Evolutionary conservation across 2,888 invertebrate species (phyloP), one percentile per base, ranked within the genome.

Genomic region (Lordiphosa fenestrarum): DNA sequence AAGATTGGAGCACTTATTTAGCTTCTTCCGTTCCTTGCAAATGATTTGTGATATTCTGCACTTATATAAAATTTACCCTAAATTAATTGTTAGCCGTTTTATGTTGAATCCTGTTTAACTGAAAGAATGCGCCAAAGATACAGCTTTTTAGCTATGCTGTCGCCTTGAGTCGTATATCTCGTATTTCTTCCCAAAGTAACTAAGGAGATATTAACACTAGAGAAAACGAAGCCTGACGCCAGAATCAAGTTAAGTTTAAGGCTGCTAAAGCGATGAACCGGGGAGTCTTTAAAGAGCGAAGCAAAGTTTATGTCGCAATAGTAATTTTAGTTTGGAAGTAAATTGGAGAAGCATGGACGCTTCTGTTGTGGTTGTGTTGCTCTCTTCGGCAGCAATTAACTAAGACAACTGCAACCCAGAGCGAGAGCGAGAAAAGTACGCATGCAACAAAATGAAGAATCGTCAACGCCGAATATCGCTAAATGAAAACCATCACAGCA

Each of bases 301-400:
- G 38, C 71, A 66, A 71, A 71, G 63, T 73, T 53, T 53, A 67
- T 71, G 64, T 75, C 69, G 69, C 73, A 73, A 64, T 50, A 50
- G 47, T 59, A 62, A 80, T 63, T 84, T 67, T 72, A 77, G 72
- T 77, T 68, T 66, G 65, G 68, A 74, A 59, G 69, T 69, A 80
- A 30, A 84, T 80, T 80, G 78, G 83, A 61, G 55, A 54, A 38
- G 44, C 66, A 56, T 10, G 64, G 3, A 4, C 61, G 70, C 61
- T 64, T 70, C 67, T 64, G 61, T 30, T 30, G 9, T 30, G 30
- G 30, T 10, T 30, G 30, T 3, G 10, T 4, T 30, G 30, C 30
- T 30, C 44, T 44, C 44, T 33, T 44, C 15, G 30, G 30, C 15
- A 30, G 65, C 73, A 81, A 81, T 77, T 74, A 78, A 76, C 58